Evolutionary conservation across 2,888 invertebrate species (phyloP).

Genomic region (Drosophila maculinotata): DNA sequence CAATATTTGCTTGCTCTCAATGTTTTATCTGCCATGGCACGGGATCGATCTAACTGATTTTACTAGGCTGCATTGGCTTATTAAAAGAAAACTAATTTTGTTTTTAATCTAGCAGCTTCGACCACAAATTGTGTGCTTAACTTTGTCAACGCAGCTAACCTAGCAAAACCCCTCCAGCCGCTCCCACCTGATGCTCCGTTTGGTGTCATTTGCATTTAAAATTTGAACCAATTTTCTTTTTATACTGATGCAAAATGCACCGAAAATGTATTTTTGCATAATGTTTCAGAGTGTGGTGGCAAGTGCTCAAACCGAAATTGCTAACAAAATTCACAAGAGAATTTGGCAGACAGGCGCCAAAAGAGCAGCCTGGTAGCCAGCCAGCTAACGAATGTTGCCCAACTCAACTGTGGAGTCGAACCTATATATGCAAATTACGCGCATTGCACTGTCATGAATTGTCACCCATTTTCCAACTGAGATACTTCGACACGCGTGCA

Average conservation of each 20-base stretch:
- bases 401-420: conserved; percentile 23
- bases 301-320: conserved; percentile 47
- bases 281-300: conserved; percentile 34
- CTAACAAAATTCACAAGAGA: conserved; percentile 61
- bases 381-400: conserved; percentile 13
- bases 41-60: conserved; percentile 40
- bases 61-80: conserved; percentile 41
- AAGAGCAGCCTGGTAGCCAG: conserved; percentile 35
- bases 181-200: conserved; percentile 19
- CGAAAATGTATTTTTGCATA: conserved; percentile 53
- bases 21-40: conserved; percentile 5
- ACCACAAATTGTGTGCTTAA: conserved; percentile 49
- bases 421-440: conserved; percentile 79
- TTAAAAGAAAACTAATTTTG: conserved; percentile 65
- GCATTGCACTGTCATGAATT: conserved; percentile 78
- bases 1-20: conserved; percentile 2
- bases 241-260: conserved; percentile 47
- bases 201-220: conserved; percentile 75
- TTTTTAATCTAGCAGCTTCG: conserved; percentile 56
- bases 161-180: no score
- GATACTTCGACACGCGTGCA: conserved; percentile 74
- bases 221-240: conserved; percentile 46
- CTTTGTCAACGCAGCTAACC: conserved; percentile 35
- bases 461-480: conserved; percentile 80
- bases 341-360: conserved; percentile 44